Base-by-base conservation (phyloP, 1,140 invertebrate genomes). In the Drosophila orena region DNA sequence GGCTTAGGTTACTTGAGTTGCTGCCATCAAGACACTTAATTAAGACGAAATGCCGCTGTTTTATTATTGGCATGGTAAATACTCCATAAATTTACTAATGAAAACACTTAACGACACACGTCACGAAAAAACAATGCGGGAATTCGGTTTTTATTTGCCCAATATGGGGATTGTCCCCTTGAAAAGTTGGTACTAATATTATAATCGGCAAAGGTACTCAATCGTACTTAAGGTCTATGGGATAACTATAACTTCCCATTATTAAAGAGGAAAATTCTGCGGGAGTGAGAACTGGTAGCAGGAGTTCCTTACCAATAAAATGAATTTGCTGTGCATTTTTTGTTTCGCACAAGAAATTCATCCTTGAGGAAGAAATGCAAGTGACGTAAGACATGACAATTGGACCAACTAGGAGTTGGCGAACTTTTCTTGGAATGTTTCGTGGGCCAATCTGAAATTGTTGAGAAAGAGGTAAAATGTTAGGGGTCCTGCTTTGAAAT, bases 31-130 rank as follows among this genome's bases (percentile, higher is more conserved):
- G 53, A n/a, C 68, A 70, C 68, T 70, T 70, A 70, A 70, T 70
- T 70, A 70, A 70, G 68, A 70, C 54, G 65, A 70, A 70, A 57
- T 44, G 68, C 68, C 68, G 65, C 65, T 70, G 65, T 70, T 70
- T 70, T 70, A 57, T 70, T 70, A 70, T 70, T 70, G 66, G 35
- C 49, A 70, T 24, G 49, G 68, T 70, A 70, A 70, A 70, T 70
- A 70, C 64, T 70, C 35, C 64, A 70, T 70, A 70, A 70, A 70
- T 70, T 57, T 70, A 34, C 64, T 57, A 70, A 70, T 70, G 68
- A 70, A 70, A 70, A 70, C 65, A 70, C 68, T 70, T 70, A 70
- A 65, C 62, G 68, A 70, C 68, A 70, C 68, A 70, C 64, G 68
- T 57, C 68, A 70, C 68, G 70, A 70, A 70, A 50, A 70, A 70